Evolutionary conservation across 1,140 invertebrate species (phyloP), one percentile per base, ranked within the genome.

Genomic region (Whitmania pigra): DNA sequence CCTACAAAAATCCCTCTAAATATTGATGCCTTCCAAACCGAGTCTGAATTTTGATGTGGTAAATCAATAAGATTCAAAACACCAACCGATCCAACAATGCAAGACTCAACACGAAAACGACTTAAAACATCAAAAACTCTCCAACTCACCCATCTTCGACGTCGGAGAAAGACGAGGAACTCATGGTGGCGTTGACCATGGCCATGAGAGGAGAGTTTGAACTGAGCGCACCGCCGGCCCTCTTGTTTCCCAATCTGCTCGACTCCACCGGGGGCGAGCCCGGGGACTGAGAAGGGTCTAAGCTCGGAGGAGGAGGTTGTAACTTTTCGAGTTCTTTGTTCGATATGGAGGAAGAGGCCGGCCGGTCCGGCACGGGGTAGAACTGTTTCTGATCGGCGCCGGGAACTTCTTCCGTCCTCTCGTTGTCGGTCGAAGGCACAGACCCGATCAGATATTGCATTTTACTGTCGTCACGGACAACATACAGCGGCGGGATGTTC

Each of bases 161-260:
- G 53, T 70, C 69, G 53, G 69, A 43, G 49, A 70, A 70, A 53
- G 31, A 36, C 17, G 69, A 70, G 7, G 69, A 70, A 27, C 49
- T 70, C 36, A 70, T 70, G 25, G 69, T 70, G 18, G 69, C 69
- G 18, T 36, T 49, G 36, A 70, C 69, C 69, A 70, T 70, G 40
- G 69, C 69, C 49, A 70, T 25, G n/a, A 70, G 69, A 2, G 69
- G 69, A 17, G 69, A 70, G 17, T 36, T 54, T 18, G 31, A 49
- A 49, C 43, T 17, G 43, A 49, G 43, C 11, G 43, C 43, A 11
- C 11, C 11, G 9, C 57, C 57, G 22, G 29, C 29, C 22, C 22
- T 63, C 22, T 13, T 63, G 22, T 18, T n/a, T n/a, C 29, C 29
- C 22, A 18, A 63, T 15, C 22, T 25, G 22, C 29, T n/a, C 9